Evolutionary conservation across 2,888 invertebrate genomes (phyloP).

Genomic region (Rotaria socialis): DNA sequence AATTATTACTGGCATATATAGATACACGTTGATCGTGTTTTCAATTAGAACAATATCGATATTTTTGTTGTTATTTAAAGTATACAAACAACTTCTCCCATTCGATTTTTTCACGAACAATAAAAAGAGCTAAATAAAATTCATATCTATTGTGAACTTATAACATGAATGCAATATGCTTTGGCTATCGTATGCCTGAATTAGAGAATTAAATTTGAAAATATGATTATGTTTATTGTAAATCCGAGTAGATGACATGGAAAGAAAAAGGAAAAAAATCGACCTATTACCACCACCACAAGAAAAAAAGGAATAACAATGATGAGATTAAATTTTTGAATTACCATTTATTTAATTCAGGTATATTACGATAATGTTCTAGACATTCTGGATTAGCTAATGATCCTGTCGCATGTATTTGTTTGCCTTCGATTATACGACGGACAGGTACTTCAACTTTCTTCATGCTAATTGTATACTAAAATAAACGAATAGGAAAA

Average conservation of each 20-base stretch:
- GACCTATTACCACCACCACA: neutral
- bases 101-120: no score
- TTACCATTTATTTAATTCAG: slow-evolving; percentile 42
- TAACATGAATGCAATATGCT: no score
- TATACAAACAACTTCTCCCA: no score
- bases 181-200: no score
- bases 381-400: slow-evolving; percentile 43
- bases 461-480: slow-evolving; percentile 65
- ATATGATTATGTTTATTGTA: neutral
- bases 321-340: neutral
- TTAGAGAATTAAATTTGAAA: neutral
- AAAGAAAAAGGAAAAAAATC: neutral
- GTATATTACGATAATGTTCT: slow-evolving; percentile 40
- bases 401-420: slow-evolving; percentile 42
- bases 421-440: slow-evolving; percentile 43
- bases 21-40: no score
- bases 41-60: no score
- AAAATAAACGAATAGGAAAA: slow-evolving; percentile 49
- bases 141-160: no score
- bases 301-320: neutral
- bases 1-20: no score
- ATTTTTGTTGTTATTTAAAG: no score
- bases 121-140: no score
- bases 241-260: neutral
- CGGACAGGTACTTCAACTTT: slow-evolving; percentile 65